A percentile compares a stretch with the other conserved stretches of the same genome.
Evolutionary conservation across 37 sponge, comb jelly and placozoan species (phyloP).

Genomic region (Aplysina aerophoba): DNA sequence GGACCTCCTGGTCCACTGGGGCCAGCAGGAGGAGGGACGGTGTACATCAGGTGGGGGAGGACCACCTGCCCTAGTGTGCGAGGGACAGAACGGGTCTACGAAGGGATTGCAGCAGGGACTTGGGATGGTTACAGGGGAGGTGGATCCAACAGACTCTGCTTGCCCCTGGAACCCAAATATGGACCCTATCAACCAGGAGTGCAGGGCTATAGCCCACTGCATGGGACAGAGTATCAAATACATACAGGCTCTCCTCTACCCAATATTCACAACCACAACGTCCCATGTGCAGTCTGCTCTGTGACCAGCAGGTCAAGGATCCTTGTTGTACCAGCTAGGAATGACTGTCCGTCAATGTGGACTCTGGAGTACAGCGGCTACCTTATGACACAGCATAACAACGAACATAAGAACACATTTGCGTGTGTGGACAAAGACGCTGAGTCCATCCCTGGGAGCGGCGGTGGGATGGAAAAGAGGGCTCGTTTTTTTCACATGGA

Average conservation of each 20-base stretch:
- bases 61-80: slow-evolving; percentile 36
- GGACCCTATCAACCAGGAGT: background rate
- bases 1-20: slow-evolving; percentile 47
- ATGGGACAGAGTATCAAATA: slow-evolving; percentile 46
- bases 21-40: slow-evolving; percentile 24
- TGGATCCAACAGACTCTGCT: slow-evolving; percentile 57
- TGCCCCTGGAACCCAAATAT: slow-evolving; percentile 39
- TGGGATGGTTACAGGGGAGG: slow-evolving; percentile 38
- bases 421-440: slow-evolving; percentile 67
- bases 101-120: slow-evolving; percentile 13
- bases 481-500: slow-evolving; percentile 51
- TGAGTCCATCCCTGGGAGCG: slow-evolving; percentile 42
- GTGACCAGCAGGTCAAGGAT: slow-evolving; percentile 17
- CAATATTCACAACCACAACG: slow-evolving; percentile 26
- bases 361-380: slow-evolving; percentile 66
- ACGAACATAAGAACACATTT: slow-evolving; percentile 15
- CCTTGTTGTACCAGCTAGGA: slow-evolving; percentile 58
- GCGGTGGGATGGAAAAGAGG: slow-evolving; percentile 3
- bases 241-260: background rate
- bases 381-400: slow-evolving; percentile 39
- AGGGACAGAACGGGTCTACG: slow-evolving; percentile 47
- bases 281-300: slow-evolving; percentile 68
- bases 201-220: background rate
- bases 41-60: slow-evolving; percentile 61
- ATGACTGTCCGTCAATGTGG: slow-evolving; percentile 41